phyloP scores from a whole-genome alignment of 2,888 invertebrate species.

The Eilema caniola region DNA sequence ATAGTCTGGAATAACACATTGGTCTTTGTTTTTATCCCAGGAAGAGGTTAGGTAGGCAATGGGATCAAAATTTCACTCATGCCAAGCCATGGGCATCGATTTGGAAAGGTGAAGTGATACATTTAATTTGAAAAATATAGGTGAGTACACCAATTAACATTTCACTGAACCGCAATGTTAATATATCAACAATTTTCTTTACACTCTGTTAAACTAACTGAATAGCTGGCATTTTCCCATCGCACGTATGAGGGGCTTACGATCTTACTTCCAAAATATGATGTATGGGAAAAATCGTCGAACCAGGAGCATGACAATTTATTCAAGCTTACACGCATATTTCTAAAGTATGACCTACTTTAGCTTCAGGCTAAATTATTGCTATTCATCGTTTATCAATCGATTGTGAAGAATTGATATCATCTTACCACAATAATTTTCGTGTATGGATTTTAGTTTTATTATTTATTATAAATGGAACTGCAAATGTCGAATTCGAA shows the following conservation, averaged over 20 bases:
- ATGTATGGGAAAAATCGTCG: slow-evolving; percentile 22
- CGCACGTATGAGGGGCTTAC: slow-evolving; percentile 25
- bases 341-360: neutral
- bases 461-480: no score
- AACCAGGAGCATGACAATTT: slow-evolving; percentile 8
- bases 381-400: neutral
- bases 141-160: slow-evolving; percentile 20
- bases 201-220: slow-evolving; percentile 21
- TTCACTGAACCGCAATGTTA: slow-evolving; percentile 13
- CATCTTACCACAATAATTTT: no score
- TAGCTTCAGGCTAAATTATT: neutral
- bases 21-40: no score
- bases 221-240: slow-evolving; percentile 16
- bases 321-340: slow-evolving; percentile 12
- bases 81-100: no score
- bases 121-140: neutral
- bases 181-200: slow-evolving; percentile 26
- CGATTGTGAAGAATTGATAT: neutral
- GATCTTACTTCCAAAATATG: slow-evolving; percentile 22
- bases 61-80: no score
- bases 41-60: no score
- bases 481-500: no score
- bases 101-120: neutral
- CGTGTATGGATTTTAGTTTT: neutral
- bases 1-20: no score